These are phyloP conservation scores for Cordylochernes scorpioides DNA, from an alignment of 2,888 invertebrate genomes.

Conservation along the genomic window DNA sequence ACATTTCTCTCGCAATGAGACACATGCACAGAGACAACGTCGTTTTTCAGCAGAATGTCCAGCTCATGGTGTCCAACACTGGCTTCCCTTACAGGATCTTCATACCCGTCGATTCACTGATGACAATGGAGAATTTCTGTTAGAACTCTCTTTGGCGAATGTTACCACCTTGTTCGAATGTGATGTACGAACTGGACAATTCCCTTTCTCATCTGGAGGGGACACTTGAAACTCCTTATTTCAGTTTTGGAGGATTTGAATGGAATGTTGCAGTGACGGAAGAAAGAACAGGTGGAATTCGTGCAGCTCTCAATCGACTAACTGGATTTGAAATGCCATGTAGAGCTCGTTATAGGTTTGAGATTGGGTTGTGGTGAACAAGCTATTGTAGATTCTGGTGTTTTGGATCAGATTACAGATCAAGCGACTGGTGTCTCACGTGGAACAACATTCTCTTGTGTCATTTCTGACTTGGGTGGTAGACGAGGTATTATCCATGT, in stretches of 20 bases:
- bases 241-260: slow-evolving; percentile 51
- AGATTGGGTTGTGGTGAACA: slow-evolving; percentile 38
- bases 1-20: slow-evolving; percentile 53
- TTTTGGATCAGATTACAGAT: slow-evolving; percentile 40
- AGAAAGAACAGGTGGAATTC: slow-evolving; percentile 4
- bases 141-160: slow-evolving; percentile 47
- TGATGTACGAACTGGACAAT: slow-evolving; percentile 29
- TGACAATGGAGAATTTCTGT: slow-evolving; percentile 47
- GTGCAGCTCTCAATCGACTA: slow-evolving; percentile 32
- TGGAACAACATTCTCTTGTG: slow-evolving; percentile 33
- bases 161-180: slow-evolving; percentile 43
- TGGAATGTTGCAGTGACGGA: slow-evolving; percentile 33
- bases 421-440: slow-evolving; percentile 39
- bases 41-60: slow-evolving; percentile 36
- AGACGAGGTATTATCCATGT: too few species aligned
- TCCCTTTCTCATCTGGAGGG: slow-evolving; percentile 9
- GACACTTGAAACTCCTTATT: slow-evolving; percentile 34
- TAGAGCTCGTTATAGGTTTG: slow-evolving; percentile 36
- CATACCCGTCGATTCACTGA: slow-evolving; percentile 44
- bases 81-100: slow-evolving; percentile 40
- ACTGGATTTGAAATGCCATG: slow-evolving; percentile 57
- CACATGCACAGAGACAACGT: slow-evolving; percentile 35
- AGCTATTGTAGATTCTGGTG: slow-evolving; percentile 37
- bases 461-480: slow-evolving; percentile 8
- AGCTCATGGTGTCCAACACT: slow-evolving; percentile 42